These are phyloP conservation scores for Drosophila mimetica DNA, from an alignment of 2,888 invertebrate genomes.

Conservation along the genomic window DNA sequence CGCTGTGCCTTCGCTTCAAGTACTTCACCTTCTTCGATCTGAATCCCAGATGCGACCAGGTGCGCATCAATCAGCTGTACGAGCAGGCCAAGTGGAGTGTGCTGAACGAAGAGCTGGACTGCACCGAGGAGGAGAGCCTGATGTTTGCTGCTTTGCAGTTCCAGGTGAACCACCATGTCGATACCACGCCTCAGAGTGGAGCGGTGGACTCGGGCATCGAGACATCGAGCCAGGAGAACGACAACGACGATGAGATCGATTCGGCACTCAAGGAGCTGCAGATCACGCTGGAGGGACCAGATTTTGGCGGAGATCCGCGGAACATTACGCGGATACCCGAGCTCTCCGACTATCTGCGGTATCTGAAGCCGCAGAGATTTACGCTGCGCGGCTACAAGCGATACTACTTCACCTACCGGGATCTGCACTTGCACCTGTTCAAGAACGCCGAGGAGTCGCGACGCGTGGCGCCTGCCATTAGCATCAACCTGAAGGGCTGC, in stretches of 20 bases:
- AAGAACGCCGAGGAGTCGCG: slow-evolving; percentile 92
- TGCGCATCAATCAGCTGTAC: slow-evolving; percentile 98
- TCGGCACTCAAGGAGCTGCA: slow-evolving; percentile 97
- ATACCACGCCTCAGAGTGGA: slow-evolving; percentile 69
- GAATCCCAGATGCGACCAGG: slow-evolving; percentile 97
- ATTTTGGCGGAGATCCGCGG: slow-evolving; percentile 87
- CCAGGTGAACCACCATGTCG: slow-evolving; percentile 93
- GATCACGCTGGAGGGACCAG: slow-evolving; percentile 93
- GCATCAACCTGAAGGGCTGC: slow-evolving; percentile 94
- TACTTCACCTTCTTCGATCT: slow-evolving; percentile 99
- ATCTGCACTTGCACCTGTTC: slow-evolving; percentile 94
- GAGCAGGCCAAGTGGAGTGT: slow-evolving; percentile 99
- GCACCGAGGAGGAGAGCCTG: slow-evolving; percentile 99
- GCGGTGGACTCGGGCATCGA: slow-evolving; percentile 64
- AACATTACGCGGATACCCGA: slow-evolving; percentile 98
- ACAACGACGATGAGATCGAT: slow-evolving; percentile 97
- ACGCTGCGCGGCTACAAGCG: slow-evolving; percentile 97
- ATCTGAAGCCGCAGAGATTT: slow-evolving; percentile 97
- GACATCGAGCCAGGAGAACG: slow-evolving; percentile 81
- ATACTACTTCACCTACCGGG: slow-evolving; percentile 98
- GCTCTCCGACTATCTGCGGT: slow-evolving; percentile 95
- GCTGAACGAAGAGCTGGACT: slow-evolving; percentile 98
- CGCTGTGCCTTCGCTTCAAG: slow-evolving; percentile 96
- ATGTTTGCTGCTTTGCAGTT: slow-evolving; percentile 98
- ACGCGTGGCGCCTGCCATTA: slow-evolving; percentile 88